A percentile compares a stretch with the other conserved stretches of the same genome.
phyloP scores from a whole-genome alignment of 2,113 vertebrate species.

The Zosterops hypoxanthus region DNA sequence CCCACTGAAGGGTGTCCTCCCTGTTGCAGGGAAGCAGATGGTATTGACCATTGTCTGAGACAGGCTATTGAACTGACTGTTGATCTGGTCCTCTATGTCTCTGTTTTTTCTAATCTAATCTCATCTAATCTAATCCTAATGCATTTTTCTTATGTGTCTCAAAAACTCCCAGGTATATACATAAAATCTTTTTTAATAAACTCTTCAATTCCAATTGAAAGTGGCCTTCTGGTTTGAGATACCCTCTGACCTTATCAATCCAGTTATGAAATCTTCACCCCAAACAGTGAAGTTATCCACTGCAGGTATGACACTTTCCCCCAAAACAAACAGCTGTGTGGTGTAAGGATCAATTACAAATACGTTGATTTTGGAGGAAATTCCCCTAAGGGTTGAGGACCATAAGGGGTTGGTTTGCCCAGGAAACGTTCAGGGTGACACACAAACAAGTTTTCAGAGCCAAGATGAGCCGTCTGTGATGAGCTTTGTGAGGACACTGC shows the following conservation, averaged over 20 bases:
- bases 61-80: not conserved
- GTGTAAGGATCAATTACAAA: not conserved
- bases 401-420: not conserved
- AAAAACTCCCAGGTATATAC: not conserved
- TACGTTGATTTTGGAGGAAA: not conserved
- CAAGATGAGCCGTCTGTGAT: not conserved
- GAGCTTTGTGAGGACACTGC: slow-evolving; percentile 33
- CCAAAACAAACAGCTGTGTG: not conserved
- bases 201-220: not conserved
- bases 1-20: not conserved
- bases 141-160: not conserved
- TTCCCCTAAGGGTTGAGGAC: accelerated
- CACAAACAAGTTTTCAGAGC: not conserved
- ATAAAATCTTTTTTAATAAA: not conserved
- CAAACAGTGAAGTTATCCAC: accelerated
- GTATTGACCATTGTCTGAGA: slow-evolving; percentile 29
- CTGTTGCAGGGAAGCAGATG: not conserved
- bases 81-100: not conserved
- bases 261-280: not conserved
- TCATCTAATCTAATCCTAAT: not conserved
- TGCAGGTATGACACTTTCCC: not conserved
- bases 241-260: not conserved
- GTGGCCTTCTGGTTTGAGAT: not conserved
- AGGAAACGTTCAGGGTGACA: not conserved
- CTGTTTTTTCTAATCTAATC: not conserved